Percentiles rank a stretch among this genome's conserved stretches.
Evolutionary conservation across 2,113 vertebrate genomes (phyloP).

Genomic region (Empidonax traillii): DNA sequence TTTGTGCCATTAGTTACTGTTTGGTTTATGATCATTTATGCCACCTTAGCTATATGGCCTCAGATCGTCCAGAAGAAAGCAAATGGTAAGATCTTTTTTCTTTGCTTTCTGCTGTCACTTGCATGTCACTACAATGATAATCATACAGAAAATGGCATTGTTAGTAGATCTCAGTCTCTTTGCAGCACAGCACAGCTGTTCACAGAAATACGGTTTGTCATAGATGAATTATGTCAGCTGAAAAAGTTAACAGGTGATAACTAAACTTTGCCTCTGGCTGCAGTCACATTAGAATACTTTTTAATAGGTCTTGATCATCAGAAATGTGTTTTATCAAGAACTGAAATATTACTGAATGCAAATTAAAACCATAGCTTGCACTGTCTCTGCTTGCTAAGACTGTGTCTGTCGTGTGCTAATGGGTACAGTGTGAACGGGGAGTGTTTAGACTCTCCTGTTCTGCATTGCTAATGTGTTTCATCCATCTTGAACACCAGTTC

Average conservation of each 20-base stretch:
- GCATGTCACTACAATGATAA: neutral
- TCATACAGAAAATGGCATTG: neutral
- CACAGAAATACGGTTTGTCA: neutral
- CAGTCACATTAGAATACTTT: neutral
- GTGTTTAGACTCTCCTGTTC: neutral
- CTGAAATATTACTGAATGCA: neutral
- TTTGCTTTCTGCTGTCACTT: neutral
- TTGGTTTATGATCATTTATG: constrained; percentile 95
- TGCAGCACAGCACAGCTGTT: neutral
- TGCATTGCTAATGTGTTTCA: neutral
- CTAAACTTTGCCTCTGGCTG: neutral
- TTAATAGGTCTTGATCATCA: neutral
- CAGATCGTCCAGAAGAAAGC: constrained; percentile 93
- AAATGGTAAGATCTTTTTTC: constrained; percentile 76
- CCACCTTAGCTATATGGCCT: constrained; percentile 89
- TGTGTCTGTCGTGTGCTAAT: accelerated
- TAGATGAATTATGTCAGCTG: neutral
- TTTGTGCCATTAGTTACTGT: constrained; percentile 96
- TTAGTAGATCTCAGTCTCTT: neutral
- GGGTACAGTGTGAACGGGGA: neutral
- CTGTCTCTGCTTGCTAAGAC: neutral
- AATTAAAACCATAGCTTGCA: neutral
- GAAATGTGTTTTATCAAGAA: neutral
- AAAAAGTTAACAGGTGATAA: neutral
- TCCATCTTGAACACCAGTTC: neutral